These are phyloP conservation scores for Apodemia zela DNA, from an alignment of 2,888 invertebrate species.

Conservation along the genomic window DNA sequence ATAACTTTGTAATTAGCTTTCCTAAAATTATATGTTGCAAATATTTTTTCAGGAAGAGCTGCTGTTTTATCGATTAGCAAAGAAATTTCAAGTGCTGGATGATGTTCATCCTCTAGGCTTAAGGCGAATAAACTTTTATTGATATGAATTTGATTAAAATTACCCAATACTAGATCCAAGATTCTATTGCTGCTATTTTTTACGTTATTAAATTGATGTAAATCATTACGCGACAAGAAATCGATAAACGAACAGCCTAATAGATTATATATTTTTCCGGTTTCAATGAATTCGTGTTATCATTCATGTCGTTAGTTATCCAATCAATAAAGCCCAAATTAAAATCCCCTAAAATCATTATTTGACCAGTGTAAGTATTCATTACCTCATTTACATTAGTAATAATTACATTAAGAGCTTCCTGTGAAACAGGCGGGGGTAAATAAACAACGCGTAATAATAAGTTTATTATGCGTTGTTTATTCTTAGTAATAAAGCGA, in stretches of 20 bases:
- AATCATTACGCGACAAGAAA: conserved; percentile 11
- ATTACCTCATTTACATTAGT: conserved; percentile 16
- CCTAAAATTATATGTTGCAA: conserved; percentile 9
- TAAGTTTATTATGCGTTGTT: no score
- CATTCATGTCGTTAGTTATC: not conserved
- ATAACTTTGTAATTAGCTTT: conserved; percentile 14
- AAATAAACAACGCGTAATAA: conserved; percentile 14
- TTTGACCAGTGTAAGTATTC: conserved; percentile 11
- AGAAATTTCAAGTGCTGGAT: conserved; percentile 17
- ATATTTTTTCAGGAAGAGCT: not conserved
- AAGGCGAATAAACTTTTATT: not conserved
- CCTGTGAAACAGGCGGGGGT: conserved; percentile 17
- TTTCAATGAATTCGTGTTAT: not conserved
- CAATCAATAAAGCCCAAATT: conserved; percentile 19
- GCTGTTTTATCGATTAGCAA: not conserved
- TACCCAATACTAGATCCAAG: conserved; percentile 9
- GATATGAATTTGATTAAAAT: not conserved
- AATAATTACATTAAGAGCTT: conserved; percentile 2
- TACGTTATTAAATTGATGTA: conserved; percentile 13
- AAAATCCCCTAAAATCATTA: conserved; percentile 19
- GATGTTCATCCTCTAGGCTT: conserved; percentile 7
- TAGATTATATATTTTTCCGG: not conserved
- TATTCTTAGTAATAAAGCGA: not conserved
- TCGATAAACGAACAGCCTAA: conserved; percentile 12
- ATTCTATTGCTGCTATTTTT: conserved; percentile 12